Percentiles rank a stretch among this genome's conserved stretches.
phyloP scores from a whole-genome alignment of 2,113 vertebrate genomes.

The Melanerpes formicivorus region DNA sequence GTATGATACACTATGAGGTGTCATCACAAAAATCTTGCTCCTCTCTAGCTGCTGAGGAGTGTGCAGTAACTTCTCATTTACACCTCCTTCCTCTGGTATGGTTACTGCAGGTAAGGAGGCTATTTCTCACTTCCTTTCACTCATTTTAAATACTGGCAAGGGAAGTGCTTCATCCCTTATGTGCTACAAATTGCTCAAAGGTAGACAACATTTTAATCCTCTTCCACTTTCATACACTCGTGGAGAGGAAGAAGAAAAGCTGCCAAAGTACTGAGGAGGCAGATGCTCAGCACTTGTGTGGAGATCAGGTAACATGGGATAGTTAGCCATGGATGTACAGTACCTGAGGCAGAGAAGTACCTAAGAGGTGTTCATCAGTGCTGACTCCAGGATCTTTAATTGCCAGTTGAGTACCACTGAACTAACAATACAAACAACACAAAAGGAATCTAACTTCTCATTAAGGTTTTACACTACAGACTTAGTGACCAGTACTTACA shows the following conservation, averaged over 20 bases:
- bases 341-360: constrained; percentile 65
- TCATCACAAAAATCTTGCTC: background rate
- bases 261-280: constrained; percentile 43
- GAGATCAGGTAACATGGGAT: constrained; percentile 35
- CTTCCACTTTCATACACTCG: background rate
- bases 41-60: background rate
- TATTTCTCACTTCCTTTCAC: background rate
- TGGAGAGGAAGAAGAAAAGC: constrained; percentile 27
- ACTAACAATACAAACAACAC: constrained; percentile 5
- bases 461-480: constrained; percentile 37
- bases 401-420: constrained; percentile 45
- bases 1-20: background rate
- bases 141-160: background rate
- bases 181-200: constrained; percentile 44
- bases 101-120: background rate
- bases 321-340: background rate
- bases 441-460: constrained; percentile 20
- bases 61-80: background rate
- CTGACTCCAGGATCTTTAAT: background rate
- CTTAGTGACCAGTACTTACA: constrained; percentile 35
- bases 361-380: background rate
- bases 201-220: constrained; percentile 15
- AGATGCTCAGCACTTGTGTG: background rate
- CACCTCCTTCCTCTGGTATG: background rate
- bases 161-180: background rate